phyloP scores from a whole-genome alignment of 2,888 invertebrate genomes.

The Trypoxylon attenuatum region DNA sequence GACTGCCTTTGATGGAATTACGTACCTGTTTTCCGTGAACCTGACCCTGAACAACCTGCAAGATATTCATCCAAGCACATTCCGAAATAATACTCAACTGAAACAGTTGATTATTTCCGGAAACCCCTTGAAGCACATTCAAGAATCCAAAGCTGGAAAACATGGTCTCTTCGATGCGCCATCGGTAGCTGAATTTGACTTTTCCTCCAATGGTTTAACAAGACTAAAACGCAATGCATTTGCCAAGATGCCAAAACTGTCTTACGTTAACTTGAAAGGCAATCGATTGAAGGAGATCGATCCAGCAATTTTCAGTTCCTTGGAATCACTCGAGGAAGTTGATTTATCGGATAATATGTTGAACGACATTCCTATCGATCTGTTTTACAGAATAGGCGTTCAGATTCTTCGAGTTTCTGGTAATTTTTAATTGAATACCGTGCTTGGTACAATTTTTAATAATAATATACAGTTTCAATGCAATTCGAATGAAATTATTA shows the following conservation, averaged over 20 bases:
- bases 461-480: background rate
- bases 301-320: constrained; percentile 78
- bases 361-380: constrained; percentile 78
- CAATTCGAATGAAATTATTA: background rate
- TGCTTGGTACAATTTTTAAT: background rate
- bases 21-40: constrained; percentile 81
- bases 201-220: constrained; percentile 82
- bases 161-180: constrained; percentile 79
- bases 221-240: constrained; percentile 81
- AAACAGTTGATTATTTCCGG: constrained; percentile 81
- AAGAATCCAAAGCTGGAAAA: constrained; percentile 58
- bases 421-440: constrained; percentile 28
- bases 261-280: constrained; percentile 82
- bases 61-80: constrained; percentile 82
- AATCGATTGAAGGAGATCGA: constrained; percentile 81
- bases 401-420: constrained; percentile 77
- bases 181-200: constrained; percentile 82
- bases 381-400: constrained; percentile 81
- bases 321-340: constrained; percentile 82
- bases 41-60: constrained; percentile 82
- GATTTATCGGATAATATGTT: constrained; percentile 84
- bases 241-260: constrained; percentile 79
- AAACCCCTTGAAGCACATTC: constrained; percentile 77
- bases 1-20: constrained; percentile 82
- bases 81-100: constrained; percentile 81